phyloP scores from a whole-genome alignment of 1,140 invertebrate genomes.

The Heliconius himera region DNA sequence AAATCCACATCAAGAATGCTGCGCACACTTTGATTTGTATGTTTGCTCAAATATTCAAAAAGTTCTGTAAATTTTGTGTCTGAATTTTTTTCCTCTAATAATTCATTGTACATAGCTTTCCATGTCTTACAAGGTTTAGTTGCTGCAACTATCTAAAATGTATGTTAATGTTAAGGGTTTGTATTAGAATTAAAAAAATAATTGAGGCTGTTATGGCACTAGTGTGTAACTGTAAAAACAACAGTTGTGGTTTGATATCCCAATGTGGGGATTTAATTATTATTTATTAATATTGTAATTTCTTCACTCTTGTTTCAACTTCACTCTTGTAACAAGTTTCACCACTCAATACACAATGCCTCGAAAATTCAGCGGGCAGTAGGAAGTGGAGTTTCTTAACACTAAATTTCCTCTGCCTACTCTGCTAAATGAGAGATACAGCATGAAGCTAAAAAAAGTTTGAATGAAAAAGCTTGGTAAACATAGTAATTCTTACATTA shows the following conservation, averaged over 20 bases:
- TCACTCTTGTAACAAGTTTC: too few species aligned
- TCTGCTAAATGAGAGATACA: too few species aligned
- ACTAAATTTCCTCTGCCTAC: too few species aligned
- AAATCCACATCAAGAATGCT: conserved; percentile 87
- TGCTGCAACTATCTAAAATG: conserved; percentile 84
- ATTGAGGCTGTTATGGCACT: too few species aligned
- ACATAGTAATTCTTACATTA: conserved; percentile 81
- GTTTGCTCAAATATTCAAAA: conserved; percentile 84
- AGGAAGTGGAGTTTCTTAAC: too few species aligned
- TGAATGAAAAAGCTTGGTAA: not conserved
- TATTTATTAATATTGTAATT: too few species aligned
- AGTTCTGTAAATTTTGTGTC: conserved; percentile 82
- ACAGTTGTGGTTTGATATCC: too few species aligned
- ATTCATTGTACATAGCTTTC: conserved; percentile 80
- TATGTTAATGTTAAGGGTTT: not conserved
- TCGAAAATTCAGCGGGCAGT: too few species aligned
- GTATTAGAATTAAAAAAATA: conserved; percentile 12
- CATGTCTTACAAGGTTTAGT: conserved; percentile 83
- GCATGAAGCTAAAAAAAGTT: not conserved
- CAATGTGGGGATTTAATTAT: too few species aligned
- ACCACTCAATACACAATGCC: too few species aligned
- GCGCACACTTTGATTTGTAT: conserved; percentile 86
- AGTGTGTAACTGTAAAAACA: too few species aligned
- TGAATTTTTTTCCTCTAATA: conserved; percentile 81
- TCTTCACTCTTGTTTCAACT: too few species aligned